phyloP scores from a whole-genome alignment of 2,113 vertebrate species.

The Acanthochromis polyacanthus region DNA sequence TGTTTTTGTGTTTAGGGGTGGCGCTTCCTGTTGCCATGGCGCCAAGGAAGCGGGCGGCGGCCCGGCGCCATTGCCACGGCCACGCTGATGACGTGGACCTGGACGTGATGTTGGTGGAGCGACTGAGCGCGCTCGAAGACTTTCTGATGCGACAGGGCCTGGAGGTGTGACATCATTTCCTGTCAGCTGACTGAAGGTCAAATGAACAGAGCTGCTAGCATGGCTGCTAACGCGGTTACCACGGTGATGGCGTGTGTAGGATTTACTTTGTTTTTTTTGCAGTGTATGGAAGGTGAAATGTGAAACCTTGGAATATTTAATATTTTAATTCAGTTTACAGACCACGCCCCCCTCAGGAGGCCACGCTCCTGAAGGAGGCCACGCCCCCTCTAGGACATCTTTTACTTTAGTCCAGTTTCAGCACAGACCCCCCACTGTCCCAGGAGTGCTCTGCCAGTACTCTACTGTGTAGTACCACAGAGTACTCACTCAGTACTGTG shows the following conservation, averaged over 20 bases:
- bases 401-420: too few relatives aligned
- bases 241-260: neutral
- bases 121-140: constrained; percentile 92
- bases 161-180: constrained; percentile 70
- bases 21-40: constrained; percentile 66
- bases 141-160: constrained; percentile 89
- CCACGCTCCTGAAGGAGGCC: neutral
- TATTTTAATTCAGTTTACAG: neutral
- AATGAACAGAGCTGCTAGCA: constrained; percentile 41
- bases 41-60: constrained; percentile 83
- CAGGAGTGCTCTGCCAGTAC: constrained; percentile 6
- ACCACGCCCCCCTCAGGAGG: constrained; percentile 12
- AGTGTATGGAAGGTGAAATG: constrained; percentile 10
- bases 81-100: constrained; percentile 82
- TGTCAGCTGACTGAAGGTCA: constrained; percentile 35
- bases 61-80: constrained; percentile 83
- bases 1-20: constrained; percentile 27
- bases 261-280: constrained; percentile 9
- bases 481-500: neutral
- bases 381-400: neutral
- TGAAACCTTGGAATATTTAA: constrained; percentile 27
- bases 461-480: neutral
- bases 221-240: constrained; percentile 15
- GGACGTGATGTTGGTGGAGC: constrained; percentile 92
- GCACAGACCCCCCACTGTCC: too few relatives aligned